phyloP scores from a whole-genome alignment of 2,888 invertebrate genomes.

The Microdon myrmicae region DNA sequence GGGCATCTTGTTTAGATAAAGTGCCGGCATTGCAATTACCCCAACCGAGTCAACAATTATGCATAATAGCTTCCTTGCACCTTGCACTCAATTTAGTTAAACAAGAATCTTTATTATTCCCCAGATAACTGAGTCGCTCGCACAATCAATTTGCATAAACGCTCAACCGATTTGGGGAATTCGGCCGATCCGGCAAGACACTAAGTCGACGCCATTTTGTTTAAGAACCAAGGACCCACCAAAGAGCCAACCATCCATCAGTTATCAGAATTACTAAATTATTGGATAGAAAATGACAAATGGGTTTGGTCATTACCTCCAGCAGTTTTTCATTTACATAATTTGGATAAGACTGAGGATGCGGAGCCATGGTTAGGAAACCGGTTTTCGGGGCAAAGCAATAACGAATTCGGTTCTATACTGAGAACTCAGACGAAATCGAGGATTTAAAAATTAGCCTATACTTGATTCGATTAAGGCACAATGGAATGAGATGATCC shows the following conservation, averaged over 20 bases:
- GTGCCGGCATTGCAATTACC: conserved; percentile 45
- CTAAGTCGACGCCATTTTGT: conserved; percentile 31
- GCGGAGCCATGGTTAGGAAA: conserved; percentile 22
- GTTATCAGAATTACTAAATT: conserved; percentile 41
- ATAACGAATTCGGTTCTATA: no score
- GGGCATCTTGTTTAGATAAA: conserved; percentile 50
- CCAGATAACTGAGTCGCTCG: conserved; percentile 27
- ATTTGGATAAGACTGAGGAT: conserved; percentile 41
- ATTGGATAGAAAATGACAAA: conserved; percentile 50
- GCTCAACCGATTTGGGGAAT: neutral
- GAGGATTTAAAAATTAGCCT: no score
- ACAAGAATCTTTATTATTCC: conserved; percentile 10
- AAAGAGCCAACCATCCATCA: conserved; percentile 5
- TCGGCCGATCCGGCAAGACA: conserved; percentile 3
- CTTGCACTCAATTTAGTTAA: conserved; percentile 55
- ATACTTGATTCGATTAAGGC: no score
- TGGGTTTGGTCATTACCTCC: conserved; percentile 47
- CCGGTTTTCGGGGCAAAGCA: no score
- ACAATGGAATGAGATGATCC: no score
- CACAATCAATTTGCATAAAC: conserved; percentile 24
- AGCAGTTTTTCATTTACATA: conserved; percentile 52
- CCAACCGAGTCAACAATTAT: conserved; percentile 64
- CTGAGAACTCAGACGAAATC: no score
- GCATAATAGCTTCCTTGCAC: conserved; percentile 64
- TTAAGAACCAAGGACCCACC: conserved; percentile 14